Evolutionary conservation across 2,888 invertebrate species (phyloP).

Genomic region (Harpagoxenus sublaevis): DNA sequence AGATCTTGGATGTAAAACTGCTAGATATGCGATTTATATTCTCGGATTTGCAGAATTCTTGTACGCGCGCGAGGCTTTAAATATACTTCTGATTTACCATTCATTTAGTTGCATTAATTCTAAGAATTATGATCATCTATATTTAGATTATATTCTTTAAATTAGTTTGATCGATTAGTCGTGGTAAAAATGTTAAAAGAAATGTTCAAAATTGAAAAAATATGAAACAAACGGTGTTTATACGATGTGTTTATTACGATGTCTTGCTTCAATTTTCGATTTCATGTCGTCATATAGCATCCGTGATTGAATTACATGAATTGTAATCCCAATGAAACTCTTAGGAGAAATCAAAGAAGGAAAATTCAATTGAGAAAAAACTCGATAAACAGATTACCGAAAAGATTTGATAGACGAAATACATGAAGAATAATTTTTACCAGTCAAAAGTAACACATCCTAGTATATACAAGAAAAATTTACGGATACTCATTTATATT

Average conservation of each 20-base stretch:
- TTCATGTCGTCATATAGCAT: background rate
- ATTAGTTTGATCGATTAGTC: background rate
- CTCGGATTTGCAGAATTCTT: background rate
- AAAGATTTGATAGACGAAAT: background rate
- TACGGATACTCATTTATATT: background rate
- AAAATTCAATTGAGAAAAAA: background rate
- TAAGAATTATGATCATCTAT: background rate
- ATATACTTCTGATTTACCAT: background rate
- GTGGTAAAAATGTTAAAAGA: background rate
- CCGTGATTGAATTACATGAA: background rate
- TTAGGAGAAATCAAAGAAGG: background rate
- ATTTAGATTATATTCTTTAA: background rate
- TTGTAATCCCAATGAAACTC: background rate
- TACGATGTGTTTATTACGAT: background rate
- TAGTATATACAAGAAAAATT: background rate
- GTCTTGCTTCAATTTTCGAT: background rate
- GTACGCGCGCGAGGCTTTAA: background rate
- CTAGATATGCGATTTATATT: background rate
- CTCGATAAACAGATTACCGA: background rate
- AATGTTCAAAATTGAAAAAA: background rate
- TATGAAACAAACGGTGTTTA: background rate
- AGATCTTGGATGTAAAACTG: background rate
- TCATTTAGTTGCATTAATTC: background rate
- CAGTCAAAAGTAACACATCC: background rate
- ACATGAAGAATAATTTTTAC: background rate